Evolutionary conservation across 2,888 invertebrate species (phyloP).

Genomic region (Ephialtes manifestator): DNA sequence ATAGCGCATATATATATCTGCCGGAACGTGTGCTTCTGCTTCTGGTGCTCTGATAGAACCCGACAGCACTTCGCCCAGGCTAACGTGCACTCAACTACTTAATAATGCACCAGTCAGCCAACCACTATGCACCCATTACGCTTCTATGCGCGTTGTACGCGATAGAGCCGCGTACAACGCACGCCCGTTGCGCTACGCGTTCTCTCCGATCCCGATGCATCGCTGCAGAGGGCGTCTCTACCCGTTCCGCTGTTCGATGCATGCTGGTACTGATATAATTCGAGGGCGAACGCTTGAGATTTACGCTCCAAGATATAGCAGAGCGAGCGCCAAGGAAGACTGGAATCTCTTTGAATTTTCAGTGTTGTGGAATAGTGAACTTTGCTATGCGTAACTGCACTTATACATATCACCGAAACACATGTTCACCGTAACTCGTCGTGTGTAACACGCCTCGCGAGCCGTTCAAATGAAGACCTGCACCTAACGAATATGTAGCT

Average conservation of each 20-base stretch:
- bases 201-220: background rate
- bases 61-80: conserved; percentile 80
- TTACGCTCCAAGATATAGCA: background rate
- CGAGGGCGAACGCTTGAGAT: background rate
- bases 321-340: background rate
- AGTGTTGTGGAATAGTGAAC: too few relatives aligned
- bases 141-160: conserved; percentile 77
- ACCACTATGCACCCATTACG: conserved; percentile 82
- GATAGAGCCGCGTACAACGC: conserved; percentile 34
- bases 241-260: conserved; percentile 1
- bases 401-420: too few relatives aligned
- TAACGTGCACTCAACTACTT: conserved; percentile 83
- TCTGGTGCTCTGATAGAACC: conserved; percentile 77
- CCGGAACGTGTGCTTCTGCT: conserved; percentile 50
- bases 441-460: too few relatives aligned
- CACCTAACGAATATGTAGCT: too few relatives aligned
- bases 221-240: conserved; percentile 11
- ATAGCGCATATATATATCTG: conserved; percentile 24
- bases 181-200: background rate
- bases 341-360: too few relatives aligned
- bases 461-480: too few relatives aligned
- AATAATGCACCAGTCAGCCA: conserved; percentile 83
- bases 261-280: conserved; percentile 11
- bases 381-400: too few relatives aligned
- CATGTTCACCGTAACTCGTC: too few relatives aligned